Base-by-base conservation (phyloP, 1,140 invertebrate genomes). In the Asbolus verrucosus region DNA sequence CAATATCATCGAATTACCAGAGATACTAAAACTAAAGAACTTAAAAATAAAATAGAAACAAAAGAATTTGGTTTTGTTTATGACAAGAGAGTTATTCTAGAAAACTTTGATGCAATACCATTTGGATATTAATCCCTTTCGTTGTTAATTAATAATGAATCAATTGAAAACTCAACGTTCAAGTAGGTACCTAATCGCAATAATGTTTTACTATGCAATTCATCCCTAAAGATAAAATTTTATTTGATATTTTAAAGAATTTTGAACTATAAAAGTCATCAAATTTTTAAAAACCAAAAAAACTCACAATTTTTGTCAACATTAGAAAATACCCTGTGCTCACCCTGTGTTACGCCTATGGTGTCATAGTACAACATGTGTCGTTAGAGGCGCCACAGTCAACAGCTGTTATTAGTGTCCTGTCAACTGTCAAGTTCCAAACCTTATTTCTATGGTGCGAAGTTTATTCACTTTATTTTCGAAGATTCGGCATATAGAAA, bases 101-200 rank as follows among this genome's bases (percentile, higher is more conserved):
- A 50, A 50, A 50, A 36, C 43, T 50, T 50, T 50, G 43, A 50
- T 50, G 11, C 43, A 50, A 50, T 50, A 50, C 43, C 43, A n/a
- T 50, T 50, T 50, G 43, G 43, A 50, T 50, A 6, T 50, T 50
- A 50, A 50, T 50, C 16, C 43, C 14, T 50, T 50, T 19, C 14
- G n/a, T 50, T 50, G 43, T 50, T 19, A 50, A 50, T 50, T 50
- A 50, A 50, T 50, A 50, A 9, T 50, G 14, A 38, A 31, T 30
- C 24, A 61, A 61, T 61, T 18, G 24, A 61, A 30, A 61, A 61
- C 59, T 61, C 21, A 61, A 61, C 59, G 33, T 61, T 61, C 59
- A 61, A 61, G 59, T 61, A n/a, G n/a, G n/a, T n/a, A n/a, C n/a
- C n/a, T n/a, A 61, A 61, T 61, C 59, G 31, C 59, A 61, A 61